A percentile compares a stretch with the other conserved stretches of the same genome.
phyloP scores from a whole-genome alignment of 1,140 invertebrate genomes.

The Telenomus remus region DNA sequence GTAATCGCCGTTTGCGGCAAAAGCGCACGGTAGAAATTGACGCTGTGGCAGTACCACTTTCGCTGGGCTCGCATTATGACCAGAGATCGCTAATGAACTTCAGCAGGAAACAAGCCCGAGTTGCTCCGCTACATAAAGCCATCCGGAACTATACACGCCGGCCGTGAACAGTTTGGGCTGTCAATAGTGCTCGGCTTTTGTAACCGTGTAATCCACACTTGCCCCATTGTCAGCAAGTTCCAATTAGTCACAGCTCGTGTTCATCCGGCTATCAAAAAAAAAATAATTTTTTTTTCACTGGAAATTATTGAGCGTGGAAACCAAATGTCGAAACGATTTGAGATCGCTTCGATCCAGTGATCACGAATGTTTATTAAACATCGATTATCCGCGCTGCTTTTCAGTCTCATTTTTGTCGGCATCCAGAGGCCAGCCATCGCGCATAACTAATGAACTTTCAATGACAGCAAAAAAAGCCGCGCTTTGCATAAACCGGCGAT shows the following conservation, averaged over 20 bases:
- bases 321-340: no score
- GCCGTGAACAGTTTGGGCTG: neutral
- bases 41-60: slow-evolving; percentile 46
- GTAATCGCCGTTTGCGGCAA: slow-evolving; percentile 37
- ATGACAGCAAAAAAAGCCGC: slow-evolving; percentile 11
- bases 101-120: slow-evolving; percentile 37
- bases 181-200: slow-evolving; percentile 1
- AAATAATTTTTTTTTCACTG: neutral
- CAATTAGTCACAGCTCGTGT: no score
- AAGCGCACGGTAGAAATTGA: slow-evolving; percentile 39
- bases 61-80: slow-evolving; percentile 27
- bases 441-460: slow-evolving; percentile 24
- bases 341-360: no score
- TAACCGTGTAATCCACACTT: neutral
- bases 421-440: no score
- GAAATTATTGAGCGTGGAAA: no score
- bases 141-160: slow-evolving; percentile 33
- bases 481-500: slow-evolving; percentile 17
- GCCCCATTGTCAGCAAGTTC: no score
- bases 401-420: neutral
- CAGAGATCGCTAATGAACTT: slow-evolving; percentile 34
- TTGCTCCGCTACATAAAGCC: slow-evolving; percentile 36
- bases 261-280: neutral
- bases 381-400: neutral
- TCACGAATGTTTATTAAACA: neutral